Conservation (phyloP, 2,113 vertebrate genomes). For the Stegostoma tigrinum region DNA sequence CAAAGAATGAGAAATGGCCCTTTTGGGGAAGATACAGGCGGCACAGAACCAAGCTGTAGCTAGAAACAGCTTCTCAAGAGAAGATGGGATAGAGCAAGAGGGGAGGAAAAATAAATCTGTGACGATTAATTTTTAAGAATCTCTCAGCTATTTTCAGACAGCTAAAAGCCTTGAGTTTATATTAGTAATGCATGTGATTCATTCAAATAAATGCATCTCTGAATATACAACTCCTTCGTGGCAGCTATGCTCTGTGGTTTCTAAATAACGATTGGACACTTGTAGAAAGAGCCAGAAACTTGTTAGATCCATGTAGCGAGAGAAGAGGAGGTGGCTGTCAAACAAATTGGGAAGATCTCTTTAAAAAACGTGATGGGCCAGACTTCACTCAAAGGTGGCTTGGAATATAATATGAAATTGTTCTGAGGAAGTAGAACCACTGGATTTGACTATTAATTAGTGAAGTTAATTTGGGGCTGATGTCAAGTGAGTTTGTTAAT, state of each 20-base stretch:
- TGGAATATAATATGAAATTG: not conserved
- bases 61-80: not conserved
- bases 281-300: not conserved
- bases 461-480: not conserved
- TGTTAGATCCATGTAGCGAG: not conserved
- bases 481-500: not conserved
- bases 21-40: not conserved
- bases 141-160: not conserved
- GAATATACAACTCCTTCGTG: not conserved
- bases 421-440: not conserved
- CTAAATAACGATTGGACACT: not conserved
- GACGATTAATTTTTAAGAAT: not conserved
- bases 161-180: not conserved
- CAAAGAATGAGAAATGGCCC: not conserved
- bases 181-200: not conserved
- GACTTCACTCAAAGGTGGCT: not conserved
- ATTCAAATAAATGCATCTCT: not conserved
- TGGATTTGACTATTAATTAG: not conserved
- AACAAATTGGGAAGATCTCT: not conserved
- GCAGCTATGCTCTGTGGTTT: not conserved
- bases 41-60: not conserved
- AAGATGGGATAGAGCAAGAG: not conserved
- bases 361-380: not conserved
- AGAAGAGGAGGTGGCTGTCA: not conserved
- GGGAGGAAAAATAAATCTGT: not conserved